Percentiles rank a stretch among this genome's conserved stretches.
Conservation (phyloP, 1,140 invertebrate species). For the Cephus cinctus region DNA sequence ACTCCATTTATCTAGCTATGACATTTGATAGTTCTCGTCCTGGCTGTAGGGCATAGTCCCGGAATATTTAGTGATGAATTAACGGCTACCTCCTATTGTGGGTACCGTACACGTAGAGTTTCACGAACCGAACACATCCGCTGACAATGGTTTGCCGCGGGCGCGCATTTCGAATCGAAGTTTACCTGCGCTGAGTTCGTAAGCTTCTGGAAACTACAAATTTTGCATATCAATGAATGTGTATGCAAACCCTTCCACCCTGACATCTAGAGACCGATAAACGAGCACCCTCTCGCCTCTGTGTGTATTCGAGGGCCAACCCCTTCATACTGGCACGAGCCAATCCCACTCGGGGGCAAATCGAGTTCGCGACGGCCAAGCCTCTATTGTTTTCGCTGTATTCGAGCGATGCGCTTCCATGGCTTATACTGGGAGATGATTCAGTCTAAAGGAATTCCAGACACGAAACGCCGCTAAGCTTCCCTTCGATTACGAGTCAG, state of each 20-base stretch:
- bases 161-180: too few species aligned
- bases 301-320: too few species aligned
- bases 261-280: constrained; percentile 28
- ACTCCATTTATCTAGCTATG: too few species aligned
- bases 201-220: constrained; percentile 36
- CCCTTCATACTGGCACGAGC: too few species aligned
- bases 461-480: too few species aligned
- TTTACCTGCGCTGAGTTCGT: constrained; percentile 25
- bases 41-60: not conserved
- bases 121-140: not conserved
- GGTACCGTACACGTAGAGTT: too few species aligned
- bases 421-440: too few species aligned
- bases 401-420: not conserved
- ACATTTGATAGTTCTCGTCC: too few species aligned
- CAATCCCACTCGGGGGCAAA: not conserved
- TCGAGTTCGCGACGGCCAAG: constrained; percentile 2
- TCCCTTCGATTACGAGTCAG: too few species aligned
- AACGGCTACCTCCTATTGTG: not conserved
- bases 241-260: constrained; percentile 21
- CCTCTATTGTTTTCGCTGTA: not conserved
- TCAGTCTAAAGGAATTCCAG: too few species aligned
- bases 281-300: constrained; percentile 19
- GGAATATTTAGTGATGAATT: not conserved
- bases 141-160: constrained; percentile 17
- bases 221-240: constrained; percentile 37